Evolutionary conservation across 2,888 invertebrate genomes (phyloP), one percentile per base, ranked within the genome.

Genomic region (Drosophila demipolita): DNA sequence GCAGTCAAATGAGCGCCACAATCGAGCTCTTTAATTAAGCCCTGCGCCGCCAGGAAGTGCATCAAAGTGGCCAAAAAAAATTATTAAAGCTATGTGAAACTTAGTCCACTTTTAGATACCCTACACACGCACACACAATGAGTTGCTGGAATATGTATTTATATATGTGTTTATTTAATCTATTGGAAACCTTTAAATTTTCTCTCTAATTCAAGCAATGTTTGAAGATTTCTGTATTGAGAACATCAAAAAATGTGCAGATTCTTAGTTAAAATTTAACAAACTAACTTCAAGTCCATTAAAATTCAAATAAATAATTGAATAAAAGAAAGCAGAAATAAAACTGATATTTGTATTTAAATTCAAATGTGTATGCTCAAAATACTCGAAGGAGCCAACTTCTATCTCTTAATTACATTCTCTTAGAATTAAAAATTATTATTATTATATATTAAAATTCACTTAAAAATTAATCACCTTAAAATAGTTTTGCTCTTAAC

Each of bases 21-120:
- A 70, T 75, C 71, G 73, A 72, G 74, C 85, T 87, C 90, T 87
- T 90, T 87, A 87, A 87, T 87, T 87, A 89, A 87, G 80, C 74
- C 61, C 73, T 52, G 49, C 54, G 73, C 83, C 81, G 83, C 73
- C 80, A 77, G 81, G 80, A 77, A 83, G 73, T 83, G 83, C 83
- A 82, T 40, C 66, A 70, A 75, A 75, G 58, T 72, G 66, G 59
- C 63, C 55, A 69, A 74, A 71, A 79, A 63, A 63, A 35, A 35
- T 38, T 52, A 45, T 1, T 5, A 32, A 32, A 17, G 9, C 55
- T 48, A 20, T 54, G 15, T 45, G 40, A 15, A 11, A 9, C 40
- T 15, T 7, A 32, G 20, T 20, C n/a, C 32, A 23, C 57, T 15
- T 9, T 9, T 7, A 20, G 32, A 57, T 57, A 57, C 57, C 57